A percentile compares a stretch with the other conserved stretches of the same genome.
phyloP scores from a whole-genome alignment of 2,888 invertebrate species.

The Pollenia griseotomentosa region DNA sequence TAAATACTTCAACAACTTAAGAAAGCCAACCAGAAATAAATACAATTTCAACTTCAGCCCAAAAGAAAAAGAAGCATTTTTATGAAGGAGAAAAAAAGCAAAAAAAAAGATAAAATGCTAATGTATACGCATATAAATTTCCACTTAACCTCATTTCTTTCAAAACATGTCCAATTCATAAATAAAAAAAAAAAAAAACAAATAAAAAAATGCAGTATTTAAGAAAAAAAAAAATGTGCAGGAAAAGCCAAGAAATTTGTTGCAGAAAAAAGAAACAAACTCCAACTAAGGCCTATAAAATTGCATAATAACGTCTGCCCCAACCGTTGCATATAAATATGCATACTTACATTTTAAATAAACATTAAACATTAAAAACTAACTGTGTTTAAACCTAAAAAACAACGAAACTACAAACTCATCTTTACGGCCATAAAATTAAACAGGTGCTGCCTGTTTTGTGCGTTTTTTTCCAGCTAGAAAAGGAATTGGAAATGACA shows the following conservation, averaged over 20 bases:
- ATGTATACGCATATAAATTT: conserved; percentile 70
- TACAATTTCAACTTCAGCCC: conserved; percentile 14
- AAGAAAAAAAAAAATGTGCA: not conserved
- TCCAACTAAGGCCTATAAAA: conserved; percentile 58
- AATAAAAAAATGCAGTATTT: conserved; percentile 6
- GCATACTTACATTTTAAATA: conserved; percentile 34
- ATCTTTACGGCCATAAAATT: conserved; percentile 42
- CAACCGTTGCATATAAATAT: conserved; percentile 44
- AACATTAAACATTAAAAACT: conserved; percentile 55
- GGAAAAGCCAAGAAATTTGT: conserved; percentile 44
- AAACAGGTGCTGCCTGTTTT: conserved; percentile 70
- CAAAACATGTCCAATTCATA: conserved; percentile 59
- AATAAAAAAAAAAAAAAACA: conserved; percentile 42
- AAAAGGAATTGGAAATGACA: conserved; percentile 56
- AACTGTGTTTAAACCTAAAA: conserved; percentile 66
- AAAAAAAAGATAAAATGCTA: conserved; percentile 34
- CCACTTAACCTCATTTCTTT: conserved; percentile 72
- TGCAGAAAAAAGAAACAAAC: conserved; percentile 21
- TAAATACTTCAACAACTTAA: conserved; percentile 33
- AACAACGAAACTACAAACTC: conserved; percentile 36
- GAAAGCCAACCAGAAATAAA: conserved; percentile 10
- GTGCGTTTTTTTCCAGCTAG: conserved; percentile 3
- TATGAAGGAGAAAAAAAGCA: conserved; percentile 15
- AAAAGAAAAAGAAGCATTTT: conserved; percentile 5
- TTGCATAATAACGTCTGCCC: conserved; percentile 62